Percentiles rank a stretch among this genome's conserved stretches.
Evolutionary conservation across 2,797 vertebrate species (phyloP).

Genomic region (Sciurus carolinensis): DNA sequence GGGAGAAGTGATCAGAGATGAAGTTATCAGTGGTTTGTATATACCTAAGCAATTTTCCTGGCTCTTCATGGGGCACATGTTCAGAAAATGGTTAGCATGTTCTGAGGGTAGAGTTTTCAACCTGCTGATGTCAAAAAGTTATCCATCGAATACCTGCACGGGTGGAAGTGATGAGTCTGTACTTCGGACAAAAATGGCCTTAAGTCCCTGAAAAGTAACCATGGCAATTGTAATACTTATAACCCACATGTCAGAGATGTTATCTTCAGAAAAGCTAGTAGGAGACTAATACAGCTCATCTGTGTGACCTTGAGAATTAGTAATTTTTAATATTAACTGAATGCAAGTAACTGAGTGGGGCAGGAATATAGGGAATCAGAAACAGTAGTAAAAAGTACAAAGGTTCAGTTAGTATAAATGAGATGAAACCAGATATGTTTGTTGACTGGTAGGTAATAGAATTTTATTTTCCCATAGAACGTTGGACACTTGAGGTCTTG

Average conservation of each 20-base stretch:
- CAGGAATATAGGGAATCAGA: background rate
- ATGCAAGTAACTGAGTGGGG: background rate
- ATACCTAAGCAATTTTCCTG: background rate
- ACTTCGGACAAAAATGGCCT: background rate
- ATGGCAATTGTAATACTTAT: no score
- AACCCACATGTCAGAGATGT: background rate
- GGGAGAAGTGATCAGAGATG: background rate
- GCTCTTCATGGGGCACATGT: background rate
- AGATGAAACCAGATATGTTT: background rate
- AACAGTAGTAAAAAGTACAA: background rate
- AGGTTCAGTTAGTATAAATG: background rate
- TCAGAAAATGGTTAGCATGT: background rate
- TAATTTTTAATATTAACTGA: background rate
- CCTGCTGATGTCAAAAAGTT: background rate
- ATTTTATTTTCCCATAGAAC: background rate
- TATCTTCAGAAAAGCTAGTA: background rate
- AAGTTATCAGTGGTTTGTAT: background rate
- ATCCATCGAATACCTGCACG: background rate
- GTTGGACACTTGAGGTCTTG: background rate
- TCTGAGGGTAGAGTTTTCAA: background rate
- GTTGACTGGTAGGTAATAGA: background rate
- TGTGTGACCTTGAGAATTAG: background rate
- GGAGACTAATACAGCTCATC: background rate
- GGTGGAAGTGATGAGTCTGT: background rate
- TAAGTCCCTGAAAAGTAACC: no score